Percentiles rank a stretch among this genome's conserved stretches.
phyloP scores from a whole-genome alignment of 2,113 vertebrate genomes.

The Egretta garzetta region DNA sequence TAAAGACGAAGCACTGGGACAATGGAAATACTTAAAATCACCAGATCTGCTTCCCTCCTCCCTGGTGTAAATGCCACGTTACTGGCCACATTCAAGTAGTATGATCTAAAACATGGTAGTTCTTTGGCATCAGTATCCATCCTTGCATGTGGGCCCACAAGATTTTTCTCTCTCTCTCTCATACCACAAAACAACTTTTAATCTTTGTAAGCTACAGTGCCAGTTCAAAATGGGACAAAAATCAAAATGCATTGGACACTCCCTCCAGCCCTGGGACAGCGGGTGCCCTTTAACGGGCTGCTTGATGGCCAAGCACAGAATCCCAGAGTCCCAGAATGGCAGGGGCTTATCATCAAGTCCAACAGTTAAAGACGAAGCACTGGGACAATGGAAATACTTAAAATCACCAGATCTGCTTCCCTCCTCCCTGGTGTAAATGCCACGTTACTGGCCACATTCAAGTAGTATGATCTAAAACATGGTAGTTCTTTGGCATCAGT shows the following conservation, averaged over 20 bases:
- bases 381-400: neutral
- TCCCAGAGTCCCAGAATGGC: too few relatives aligned
- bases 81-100: neutral
- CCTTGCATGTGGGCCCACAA: neutral
- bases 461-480: neutral
- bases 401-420: neutral
- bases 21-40: neutral
- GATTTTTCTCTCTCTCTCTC: neutral
- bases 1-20: neutral
- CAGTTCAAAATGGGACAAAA: neutral
- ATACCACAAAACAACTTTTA: neutral
- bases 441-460: neutral
- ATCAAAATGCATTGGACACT: neutral
- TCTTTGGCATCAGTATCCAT: neutral
- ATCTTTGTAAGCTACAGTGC: fast-evolving
- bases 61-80: neutral
- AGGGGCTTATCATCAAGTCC: too few relatives aligned
- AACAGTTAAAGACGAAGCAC: neutral
- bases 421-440: neutral
- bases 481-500: neutral
- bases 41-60: neutral
- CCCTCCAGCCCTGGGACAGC: too few relatives aligned
- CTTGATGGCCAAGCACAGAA: too few relatives aligned
- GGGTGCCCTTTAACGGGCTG: too few relatives aligned
- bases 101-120: neutral